Evolutionary conservation across 2,888 invertebrate species (phyloP), one percentile per base, ranked within the genome.

Genomic region (Drosophila paranaensis): DNA sequence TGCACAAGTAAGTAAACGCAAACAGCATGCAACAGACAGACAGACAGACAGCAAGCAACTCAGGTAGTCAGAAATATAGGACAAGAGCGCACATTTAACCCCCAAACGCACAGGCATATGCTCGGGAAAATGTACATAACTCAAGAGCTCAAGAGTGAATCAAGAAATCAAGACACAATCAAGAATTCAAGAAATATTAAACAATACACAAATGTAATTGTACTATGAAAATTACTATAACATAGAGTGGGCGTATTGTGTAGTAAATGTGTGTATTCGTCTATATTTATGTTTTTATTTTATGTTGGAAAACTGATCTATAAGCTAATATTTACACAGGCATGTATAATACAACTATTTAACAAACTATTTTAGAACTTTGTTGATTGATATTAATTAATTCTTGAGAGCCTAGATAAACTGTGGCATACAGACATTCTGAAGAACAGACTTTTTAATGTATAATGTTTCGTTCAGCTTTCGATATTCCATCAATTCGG

Each of bases 1-100:
- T 92, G 6, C 92, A 92, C 81, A 92, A 89, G 92, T 92, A 83
- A 91, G 92, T 90, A 62, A 60, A 37, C 37, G 33, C 53, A 45
- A 37, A n/a, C 20, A 43, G 39, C 33, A 25, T 14, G 39, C 35
- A 60, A 14, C 16, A 51, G 9, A 20, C 46, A 30, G 25, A 20
- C 46, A 30, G 25, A 20, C 43, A 2, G 20, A 20, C 20, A 25
- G 25, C 16, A 40, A n/a, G 40, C 39, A 27, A 20, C 10, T 40
- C 71, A 82, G 88, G 75, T 84, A 82, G 71, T 39, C 61, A 68
- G 25, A 67, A 57, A 45, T 48, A 51, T 37, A 55, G 37, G 20
- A 13, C 33, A 53, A 54, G 30, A 54, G 30, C 53, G 5, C 42
- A 37, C 27, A 57, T 53, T 50, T 74, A 63, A 79, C 78, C 78